Evolutionary conservation across 1,140 invertebrate genomes (phyloP).

Genomic region (Euschistus heros): DNA sequence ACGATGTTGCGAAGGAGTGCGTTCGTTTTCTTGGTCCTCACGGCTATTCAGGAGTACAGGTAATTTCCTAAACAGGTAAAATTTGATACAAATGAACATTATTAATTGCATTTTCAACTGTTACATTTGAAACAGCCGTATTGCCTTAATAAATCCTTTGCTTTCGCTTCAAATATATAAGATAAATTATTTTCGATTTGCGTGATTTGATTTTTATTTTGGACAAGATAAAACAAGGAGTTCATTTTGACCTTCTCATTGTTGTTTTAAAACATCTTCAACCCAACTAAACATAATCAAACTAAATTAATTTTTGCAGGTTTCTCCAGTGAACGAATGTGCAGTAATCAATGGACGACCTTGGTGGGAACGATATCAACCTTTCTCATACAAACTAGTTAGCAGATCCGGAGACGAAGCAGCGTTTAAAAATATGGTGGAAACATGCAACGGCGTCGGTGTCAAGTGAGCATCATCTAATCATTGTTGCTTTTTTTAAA

Average conservation of each 20-base stretch:
- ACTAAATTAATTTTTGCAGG: constrained; percentile 33
- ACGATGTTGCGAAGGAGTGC: constrained; percentile 74
- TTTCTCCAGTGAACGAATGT: constrained; percentile 52
- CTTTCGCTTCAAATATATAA: background rate
- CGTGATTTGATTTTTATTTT: background rate
- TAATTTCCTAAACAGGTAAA: constrained; percentile 31
- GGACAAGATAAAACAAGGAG: background rate
- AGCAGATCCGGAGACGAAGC: constrained; percentile 65
- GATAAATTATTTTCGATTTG: background rate
- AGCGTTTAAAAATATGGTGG: constrained; percentile 62
- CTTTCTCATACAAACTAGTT: constrained; percentile 67
- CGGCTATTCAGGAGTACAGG: constrained; percentile 71
- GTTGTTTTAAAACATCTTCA: too few species aligned
- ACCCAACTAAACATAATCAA: background rate
- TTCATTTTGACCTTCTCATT: too few species aligned
- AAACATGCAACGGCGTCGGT: constrained; percentile 57
- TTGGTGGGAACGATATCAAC: constrained; percentile 83
- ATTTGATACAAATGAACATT: background rate
- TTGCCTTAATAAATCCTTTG: background rate
- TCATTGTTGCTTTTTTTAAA: background rate
- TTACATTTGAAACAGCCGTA: background rate
- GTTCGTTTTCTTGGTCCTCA: constrained; percentile 64
- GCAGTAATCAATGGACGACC: constrained; percentile 40
- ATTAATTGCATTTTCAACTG: background rate
- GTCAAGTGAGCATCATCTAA: constrained; percentile 42